Percentiles rank a stretch among this genome's conserved stretches.
Evolutionary conservation across 2,888 invertebrate genomes (phyloP).

Genomic region (Pardosa pseudoannulata): DNA sequence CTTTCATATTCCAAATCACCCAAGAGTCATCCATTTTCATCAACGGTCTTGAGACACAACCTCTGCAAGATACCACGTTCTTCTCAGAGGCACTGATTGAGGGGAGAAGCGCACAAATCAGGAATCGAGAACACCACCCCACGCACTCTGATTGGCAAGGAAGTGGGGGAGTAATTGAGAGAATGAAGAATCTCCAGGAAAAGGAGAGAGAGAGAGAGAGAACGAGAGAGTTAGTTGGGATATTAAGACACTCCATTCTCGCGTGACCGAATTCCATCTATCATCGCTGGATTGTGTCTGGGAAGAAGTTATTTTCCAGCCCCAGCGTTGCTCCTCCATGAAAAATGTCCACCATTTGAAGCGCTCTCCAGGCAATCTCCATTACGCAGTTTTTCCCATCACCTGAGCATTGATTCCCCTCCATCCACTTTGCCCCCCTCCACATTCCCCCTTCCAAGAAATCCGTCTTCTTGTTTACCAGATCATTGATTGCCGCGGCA

Average conservation of each 20-base stretch:
- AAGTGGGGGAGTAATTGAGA: conserved; percentile 64
- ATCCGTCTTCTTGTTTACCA: conserved; percentile 37
- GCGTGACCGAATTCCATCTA: conserved; percentile 65
- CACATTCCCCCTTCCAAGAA: conserved; percentile 1
- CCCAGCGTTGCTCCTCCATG: conserved; percentile 20
- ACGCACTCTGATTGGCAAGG: conserved; percentile 60
- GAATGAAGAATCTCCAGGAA: conserved; percentile 38
- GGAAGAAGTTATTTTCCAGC: conserved; percentile 53
- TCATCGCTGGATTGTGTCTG: conserved; percentile 60
- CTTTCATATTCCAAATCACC: not conserved
- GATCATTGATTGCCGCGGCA: conserved; percentile 36
- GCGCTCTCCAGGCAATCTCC: conserved; percentile 51
- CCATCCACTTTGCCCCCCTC: not conserved
- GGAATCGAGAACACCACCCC: conserved; percentile 37
- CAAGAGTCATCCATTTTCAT: conserved; percentile 16
- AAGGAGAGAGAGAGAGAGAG: not conserved
- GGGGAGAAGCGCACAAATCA: conserved; percentile 60
- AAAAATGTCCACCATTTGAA: conserved; percentile 52
- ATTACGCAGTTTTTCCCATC: conserved; percentile 49
- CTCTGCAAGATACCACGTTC: not conserved
- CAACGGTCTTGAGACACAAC: not conserved
- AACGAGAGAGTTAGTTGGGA: not conserved
- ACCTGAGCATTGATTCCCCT: conserved; percentile 35
- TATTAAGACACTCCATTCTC: conserved; percentile 40
- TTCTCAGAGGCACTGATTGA: conserved; percentile 39